Conservation (phyloP, 2,888 invertebrate genomes). For the Meloe dianella region DNA sequence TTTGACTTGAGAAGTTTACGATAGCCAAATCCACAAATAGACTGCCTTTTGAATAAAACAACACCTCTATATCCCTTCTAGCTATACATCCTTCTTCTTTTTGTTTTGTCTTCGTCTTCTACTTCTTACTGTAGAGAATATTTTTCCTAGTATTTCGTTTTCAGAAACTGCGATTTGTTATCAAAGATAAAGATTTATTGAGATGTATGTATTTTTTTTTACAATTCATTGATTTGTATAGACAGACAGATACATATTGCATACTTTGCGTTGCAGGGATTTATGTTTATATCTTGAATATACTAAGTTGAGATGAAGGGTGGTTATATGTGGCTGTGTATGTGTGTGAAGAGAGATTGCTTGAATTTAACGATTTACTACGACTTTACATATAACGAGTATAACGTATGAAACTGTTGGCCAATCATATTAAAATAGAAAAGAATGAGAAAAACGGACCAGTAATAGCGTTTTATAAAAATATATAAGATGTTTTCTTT, state of each 20-base stretch:
- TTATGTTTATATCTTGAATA: constrained; percentile 39
- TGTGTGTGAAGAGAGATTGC: constrained; percentile 26
- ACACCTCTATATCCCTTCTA: constrained; percentile 39
- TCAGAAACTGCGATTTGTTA: constrained; percentile 31
- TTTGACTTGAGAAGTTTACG: constrained; percentile 45
- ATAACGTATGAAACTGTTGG: not conserved
- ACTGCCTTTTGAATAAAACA: constrained; percentile 50
- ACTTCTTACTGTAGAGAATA: constrained; percentile 34
- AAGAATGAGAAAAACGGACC: not conserved
- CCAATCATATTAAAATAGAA: not conserved
- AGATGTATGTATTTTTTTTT: constrained; percentile 31
- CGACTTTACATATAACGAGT: constrained; percentile 2
- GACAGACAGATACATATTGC: constrained; percentile 37
- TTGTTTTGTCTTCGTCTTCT: constrained; percentile 37
- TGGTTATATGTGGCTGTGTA: constrained; percentile 14
- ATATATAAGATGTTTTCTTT: not conserved
- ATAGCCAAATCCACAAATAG: constrained; percentile 49
- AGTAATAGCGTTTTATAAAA: not conserved
- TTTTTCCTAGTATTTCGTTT: not conserved
- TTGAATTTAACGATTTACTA: constrained; percentile 30
- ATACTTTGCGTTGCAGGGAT: constrained; percentile 37
- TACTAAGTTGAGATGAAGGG: constrained; percentile 16
- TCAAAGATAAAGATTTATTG: constrained; percentile 31
- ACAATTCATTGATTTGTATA: constrained; percentile 35
- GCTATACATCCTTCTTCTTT: constrained; percentile 37